Evolutionary conservation across 2,113 vertebrate species (phyloP).

Genomic region (Synodontis membranacea): DNA sequence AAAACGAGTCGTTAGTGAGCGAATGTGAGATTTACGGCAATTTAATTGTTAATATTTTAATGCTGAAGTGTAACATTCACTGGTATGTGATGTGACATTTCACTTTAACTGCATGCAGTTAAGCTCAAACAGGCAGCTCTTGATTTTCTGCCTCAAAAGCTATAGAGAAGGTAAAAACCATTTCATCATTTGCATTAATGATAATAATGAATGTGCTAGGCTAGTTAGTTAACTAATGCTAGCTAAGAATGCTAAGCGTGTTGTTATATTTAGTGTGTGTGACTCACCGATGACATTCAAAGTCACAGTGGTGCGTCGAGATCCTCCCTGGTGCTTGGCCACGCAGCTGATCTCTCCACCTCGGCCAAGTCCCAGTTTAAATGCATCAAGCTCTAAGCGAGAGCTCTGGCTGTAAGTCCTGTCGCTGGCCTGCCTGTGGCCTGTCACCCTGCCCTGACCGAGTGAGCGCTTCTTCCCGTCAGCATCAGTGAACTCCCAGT

Average conservation of each 20-base stretch:
- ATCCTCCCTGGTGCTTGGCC: conserved; percentile 70
- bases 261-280: neutral
- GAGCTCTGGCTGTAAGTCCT: conserved; percentile 77
- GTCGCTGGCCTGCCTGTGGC: conserved; percentile 72
- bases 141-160: neutral
- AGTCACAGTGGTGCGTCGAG: conserved; percentile 52
- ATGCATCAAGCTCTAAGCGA: conserved; percentile 62
- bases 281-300: conserved; percentile 71
- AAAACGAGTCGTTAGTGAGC: neutral
- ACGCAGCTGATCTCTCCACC: conserved; percentile 75
- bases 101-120: neutral
- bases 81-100: neutral
- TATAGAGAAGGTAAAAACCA: neutral
- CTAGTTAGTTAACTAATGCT: neutral
- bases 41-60: neutral
- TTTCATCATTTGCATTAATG: neutral
- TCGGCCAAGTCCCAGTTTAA: conserved; percentile 62
- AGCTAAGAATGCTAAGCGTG: neutral
- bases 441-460: conserved; percentile 66
- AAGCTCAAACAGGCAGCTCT: no score
- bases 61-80: neutral
- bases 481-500: conserved; percentile 67
- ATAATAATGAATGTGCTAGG: neutral
- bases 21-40: neutral
- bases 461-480: conserved; percentile 55